Percentiles rank a stretch among this genome's conserved stretches.
Conservation (phyloP, 30 jellyfish, hydroid and myxozoan species). For the Aurelia sp. region DNA sequence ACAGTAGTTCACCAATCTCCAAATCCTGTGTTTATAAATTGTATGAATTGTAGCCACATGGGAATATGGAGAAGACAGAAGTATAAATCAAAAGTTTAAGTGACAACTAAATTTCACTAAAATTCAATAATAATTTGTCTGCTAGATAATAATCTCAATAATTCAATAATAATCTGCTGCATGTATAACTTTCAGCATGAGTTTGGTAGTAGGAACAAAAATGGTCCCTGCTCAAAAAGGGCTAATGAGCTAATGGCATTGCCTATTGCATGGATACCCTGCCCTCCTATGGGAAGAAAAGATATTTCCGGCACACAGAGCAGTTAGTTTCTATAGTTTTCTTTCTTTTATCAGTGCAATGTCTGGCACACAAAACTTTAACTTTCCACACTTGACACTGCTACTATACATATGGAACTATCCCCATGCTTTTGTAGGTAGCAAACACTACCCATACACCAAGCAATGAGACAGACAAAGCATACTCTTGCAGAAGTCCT, state of each 20-base stretch:
- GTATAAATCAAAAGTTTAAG: neutral
- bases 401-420: neutral
- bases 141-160: too few species aligned
- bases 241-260: neutral
- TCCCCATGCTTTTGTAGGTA: neutral
- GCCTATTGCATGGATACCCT: neutral
- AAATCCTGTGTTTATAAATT: neutral
- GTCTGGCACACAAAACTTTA: too few species aligned
- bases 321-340: too few species aligned
- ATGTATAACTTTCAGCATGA: too few species aligned
- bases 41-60: neutral
- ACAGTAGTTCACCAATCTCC: neutral
- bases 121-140: too few species aligned
- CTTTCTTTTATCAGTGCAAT: too few species aligned
- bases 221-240: neutral
- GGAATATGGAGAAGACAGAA: neutral
- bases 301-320: too few species aligned
- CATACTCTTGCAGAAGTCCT: constrained; percentile 11
- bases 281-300: too few species aligned
- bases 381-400: too few species aligned
- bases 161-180: too few species aligned
- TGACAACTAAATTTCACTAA: neutral
- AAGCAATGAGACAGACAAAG: neutral
- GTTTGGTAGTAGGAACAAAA: too few species aligned
- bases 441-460: neutral